phyloP scores from a whole-genome alignment of 2,113 vertebrate genomes.

The Bos javanicus region DNA sequence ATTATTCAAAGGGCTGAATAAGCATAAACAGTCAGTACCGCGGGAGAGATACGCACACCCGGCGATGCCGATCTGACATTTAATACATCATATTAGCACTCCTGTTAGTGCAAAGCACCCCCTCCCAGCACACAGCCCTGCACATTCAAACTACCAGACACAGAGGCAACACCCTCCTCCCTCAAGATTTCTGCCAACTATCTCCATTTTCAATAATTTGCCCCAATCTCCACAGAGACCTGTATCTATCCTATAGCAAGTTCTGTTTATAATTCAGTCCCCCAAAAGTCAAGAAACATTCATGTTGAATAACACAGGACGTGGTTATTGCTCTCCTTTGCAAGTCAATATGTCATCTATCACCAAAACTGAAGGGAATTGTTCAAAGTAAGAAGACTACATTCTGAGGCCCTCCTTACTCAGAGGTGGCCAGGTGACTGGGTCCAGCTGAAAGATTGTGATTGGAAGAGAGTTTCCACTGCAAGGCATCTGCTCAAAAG shows the following conservation, averaged over 20 bases:
- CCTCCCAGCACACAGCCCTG: slow-evolving; percentile 65
- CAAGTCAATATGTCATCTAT: not conserved
- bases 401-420: not conserved
- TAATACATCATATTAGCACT: slow-evolving; percentile 93
- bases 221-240: not conserved
- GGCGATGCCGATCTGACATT: slow-evolving; percentile 89
- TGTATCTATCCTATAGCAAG: not conserved
- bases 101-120: slow-evolving; percentile 84
- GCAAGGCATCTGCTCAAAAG: not conserved
- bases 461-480: not conserved
- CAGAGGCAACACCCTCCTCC: not conserved
- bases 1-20: slow-evolving; percentile 97
- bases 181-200: not conserved
- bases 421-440: not conserved
- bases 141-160: slow-evolving; percentile 37
- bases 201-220: slow-evolving; percentile 10
- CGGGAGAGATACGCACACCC: slow-evolving; percentile 84
- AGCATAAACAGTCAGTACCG: slow-evolving; percentile 89
- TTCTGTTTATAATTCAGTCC: not conserved
- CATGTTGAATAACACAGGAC: not conserved
- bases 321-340: not conserved
- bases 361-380: not conserved
- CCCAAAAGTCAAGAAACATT: not conserved
- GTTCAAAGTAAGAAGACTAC: not conserved
- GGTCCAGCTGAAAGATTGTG: not conserved